Evolutionary conservation across 1,140 invertebrate genomes (phyloP).

Genomic region (Phthorimaea operculella): DNA sequence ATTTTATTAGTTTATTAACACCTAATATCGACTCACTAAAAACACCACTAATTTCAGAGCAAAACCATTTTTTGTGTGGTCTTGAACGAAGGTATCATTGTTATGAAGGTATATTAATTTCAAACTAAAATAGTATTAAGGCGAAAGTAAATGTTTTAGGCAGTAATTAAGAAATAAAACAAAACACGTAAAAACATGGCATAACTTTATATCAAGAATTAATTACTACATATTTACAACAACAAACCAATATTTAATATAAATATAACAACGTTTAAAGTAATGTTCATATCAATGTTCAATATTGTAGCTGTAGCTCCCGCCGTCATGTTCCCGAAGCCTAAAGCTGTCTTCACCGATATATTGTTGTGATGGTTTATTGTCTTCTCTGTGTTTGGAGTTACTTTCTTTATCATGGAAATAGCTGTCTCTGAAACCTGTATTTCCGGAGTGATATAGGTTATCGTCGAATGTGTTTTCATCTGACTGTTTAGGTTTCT

Average conservation of each 20-base stretch:
- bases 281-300: constrained; percentile 35
- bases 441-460: constrained; percentile 60
- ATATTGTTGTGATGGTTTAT: too few species aligned
- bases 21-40: too few species aligned
- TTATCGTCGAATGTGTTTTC: constrained; percentile 62
- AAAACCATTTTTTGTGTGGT: too few species aligned
- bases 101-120: too few species aligned
- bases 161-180: not conserved
- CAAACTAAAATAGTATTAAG: too few species aligned
- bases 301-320: constrained; percentile 53
- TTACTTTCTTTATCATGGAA: constrained; percentile 53
- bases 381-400: constrained; percentile 18
- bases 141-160: not conserved
- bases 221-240: constrained; percentile 51
- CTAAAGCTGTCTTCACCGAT: too few species aligned
- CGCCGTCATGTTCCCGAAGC: constrained; percentile 36
- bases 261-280: constrained; percentile 39
- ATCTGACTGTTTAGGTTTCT: constrained; percentile 58
- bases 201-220: constrained; percentile 34
- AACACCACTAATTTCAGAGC: too few species aligned
- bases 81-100: too few species aligned
- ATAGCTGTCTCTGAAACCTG: constrained; percentile 54
- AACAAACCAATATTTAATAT: constrained; percentile 47
- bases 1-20: too few species aligned
- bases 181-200: constrained; percentile 15